Base-by-base conservation (phyloP, 2,113 vertebrate genomes). In the Gasterosteus nipponicus region DNA sequence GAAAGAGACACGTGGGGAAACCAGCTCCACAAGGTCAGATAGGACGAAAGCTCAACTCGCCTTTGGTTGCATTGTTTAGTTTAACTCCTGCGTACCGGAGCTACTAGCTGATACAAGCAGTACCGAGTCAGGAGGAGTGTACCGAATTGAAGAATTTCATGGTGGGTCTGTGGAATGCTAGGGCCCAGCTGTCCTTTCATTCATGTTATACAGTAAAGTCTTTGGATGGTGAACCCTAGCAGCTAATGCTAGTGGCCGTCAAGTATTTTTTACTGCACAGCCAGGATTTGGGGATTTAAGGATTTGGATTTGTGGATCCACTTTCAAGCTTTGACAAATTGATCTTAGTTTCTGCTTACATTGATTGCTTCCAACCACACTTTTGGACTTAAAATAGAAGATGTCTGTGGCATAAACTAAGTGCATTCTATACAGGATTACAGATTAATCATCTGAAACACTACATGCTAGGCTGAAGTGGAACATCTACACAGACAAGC, bases 141-240 rank as follows among this genome's bases (percentile, higher is more conserved):
- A 5, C 54, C 38, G 62, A 51, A 77, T 1, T 67, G 59, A 73
- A 65, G 70, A 69, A 35, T 51, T 62, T 75, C 44, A 10, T 31
- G 59, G 59, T 41, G 77, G 81, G 73, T 63, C 64, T 47, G 57
- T 42, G 71, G 69, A 86, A 87, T 49, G 75, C 58, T 49, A 5
- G 53, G 49, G n/a, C 59, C 61, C 82, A 78, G 77, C 73, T 88
- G 85, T 77, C 61, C 9, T 3, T 82, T 68, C 64, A 75, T 84
- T 80, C 77, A 56, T 22, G 65, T 54, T 41, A 10, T 33, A 35
- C 56, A 10, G 18, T 29, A 18, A 15, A 16, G 14, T 26, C 15
- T 39, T 29, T 3, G 2, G 56, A 59, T 66, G 75, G 69, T 0
- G 18, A 69, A 65, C 46, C 33, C 18, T 63, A 64, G 42, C 67